phyloP scores from a whole-genome alignment of 2,797 vertebrate species.

The Tinamus major region DNA sequence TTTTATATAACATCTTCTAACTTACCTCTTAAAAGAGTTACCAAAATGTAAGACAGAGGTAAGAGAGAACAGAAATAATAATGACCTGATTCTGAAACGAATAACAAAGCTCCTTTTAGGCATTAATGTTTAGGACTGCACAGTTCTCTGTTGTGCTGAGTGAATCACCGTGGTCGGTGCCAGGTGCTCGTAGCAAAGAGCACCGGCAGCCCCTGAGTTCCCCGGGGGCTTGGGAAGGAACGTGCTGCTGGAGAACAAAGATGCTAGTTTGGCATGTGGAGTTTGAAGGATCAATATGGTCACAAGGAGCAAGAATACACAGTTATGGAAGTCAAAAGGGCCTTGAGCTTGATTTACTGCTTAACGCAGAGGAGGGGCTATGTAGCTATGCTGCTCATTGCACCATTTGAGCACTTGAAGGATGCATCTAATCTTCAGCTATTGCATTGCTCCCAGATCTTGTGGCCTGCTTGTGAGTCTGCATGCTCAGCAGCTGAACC shows the following conservation, averaged over 20 bases:
- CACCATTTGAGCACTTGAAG: not conserved
- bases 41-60: not conserved
- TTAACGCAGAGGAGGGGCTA: not conserved
- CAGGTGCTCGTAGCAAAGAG: not conserved
- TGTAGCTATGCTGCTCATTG: not conserved
- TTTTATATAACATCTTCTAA: not conserved
- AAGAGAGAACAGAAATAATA: not conserved
- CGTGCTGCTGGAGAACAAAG: not conserved
- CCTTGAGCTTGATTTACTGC: not conserved
- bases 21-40: not conserved
- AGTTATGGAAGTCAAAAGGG: constrained; percentile 9
- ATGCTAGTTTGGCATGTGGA: not conserved
- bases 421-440: not conserved
- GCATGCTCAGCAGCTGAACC: not conserved
- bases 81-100: not conserved
- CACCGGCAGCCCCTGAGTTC: not conserved
- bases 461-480: not conserved
- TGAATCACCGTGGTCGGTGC: not conserved
- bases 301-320: not conserved
- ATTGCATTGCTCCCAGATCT: not conserved
- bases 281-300: not conserved
- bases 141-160: not conserved
- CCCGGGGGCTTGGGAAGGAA: not conserved
- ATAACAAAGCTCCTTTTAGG: not conserved
- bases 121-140: not conserved